Evolutionary conservation across 2,797 vertebrate species (phyloP).

Genomic region (Aulostomus chinensis): DNA sequence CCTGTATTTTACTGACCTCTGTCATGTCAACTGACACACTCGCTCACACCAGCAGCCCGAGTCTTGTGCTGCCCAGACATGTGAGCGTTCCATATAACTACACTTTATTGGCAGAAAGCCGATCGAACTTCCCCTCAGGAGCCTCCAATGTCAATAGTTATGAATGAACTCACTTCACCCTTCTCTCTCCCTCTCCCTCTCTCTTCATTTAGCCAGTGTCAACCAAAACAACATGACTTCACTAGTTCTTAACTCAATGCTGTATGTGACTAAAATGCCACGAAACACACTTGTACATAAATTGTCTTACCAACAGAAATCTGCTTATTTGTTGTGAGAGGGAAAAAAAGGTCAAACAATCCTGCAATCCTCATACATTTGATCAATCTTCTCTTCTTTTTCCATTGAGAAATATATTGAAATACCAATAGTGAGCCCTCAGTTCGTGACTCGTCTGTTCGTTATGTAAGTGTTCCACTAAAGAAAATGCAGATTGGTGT

Average conservation of each 20-base stretch:
- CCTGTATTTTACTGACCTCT: conserved; percentile 27
- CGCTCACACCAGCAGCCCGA: conserved; percentile 19
- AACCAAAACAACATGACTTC: background rate
- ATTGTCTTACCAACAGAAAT: background rate
- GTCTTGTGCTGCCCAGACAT: conserved; percentile 47
- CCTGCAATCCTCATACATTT: background rate
- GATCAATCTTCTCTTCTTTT: background rate
- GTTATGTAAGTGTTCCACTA: no score
- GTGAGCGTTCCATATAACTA: conserved; percentile 57
- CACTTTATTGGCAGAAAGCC: conserved; percentile 64
- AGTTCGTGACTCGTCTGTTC: no score
- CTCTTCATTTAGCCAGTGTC: background rate
- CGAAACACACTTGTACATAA: no score
- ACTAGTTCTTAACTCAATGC: background rate
- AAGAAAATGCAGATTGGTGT: no score
- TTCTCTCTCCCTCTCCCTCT: background rate
- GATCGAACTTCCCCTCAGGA: conserved; percentile 57
- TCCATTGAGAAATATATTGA: no score
- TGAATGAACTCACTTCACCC: conserved; percentile 60
- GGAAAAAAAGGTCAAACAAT: background rate
- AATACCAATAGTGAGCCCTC: no score
- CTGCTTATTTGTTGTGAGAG: background rate
- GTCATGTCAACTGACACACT: conserved; percentile 32
- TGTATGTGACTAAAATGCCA: background rate
- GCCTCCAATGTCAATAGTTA: conserved; percentile 57